phyloP scores from a whole-genome alignment of 2,113 vertebrate species.

The Anser cygnoides region DNA sequence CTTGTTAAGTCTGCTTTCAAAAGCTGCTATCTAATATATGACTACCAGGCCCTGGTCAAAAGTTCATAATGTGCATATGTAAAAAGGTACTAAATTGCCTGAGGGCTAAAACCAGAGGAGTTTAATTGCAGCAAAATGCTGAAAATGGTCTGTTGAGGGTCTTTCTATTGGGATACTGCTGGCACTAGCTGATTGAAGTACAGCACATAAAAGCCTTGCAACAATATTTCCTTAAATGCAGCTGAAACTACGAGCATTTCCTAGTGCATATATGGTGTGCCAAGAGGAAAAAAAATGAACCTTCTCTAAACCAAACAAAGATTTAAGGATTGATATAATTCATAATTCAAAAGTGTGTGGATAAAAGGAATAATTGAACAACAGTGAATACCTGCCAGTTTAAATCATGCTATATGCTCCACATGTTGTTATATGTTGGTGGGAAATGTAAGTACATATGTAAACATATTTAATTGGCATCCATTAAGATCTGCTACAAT shows the following conservation, averaged over 20 bases:
- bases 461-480: conserved; percentile 3
- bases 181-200: conserved; percentile 82
- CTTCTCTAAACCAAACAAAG: conserved; percentile 78
- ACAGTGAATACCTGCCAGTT: conserved; percentile 49
- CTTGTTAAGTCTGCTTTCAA: conserved; percentile 93
- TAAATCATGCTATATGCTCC: conserved; percentile 8
- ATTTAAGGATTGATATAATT: conserved; percentile 70
- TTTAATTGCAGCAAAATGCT: conserved; percentile 99
- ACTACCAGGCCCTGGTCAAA: conserved; percentile 92
- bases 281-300: conserved; percentile 58
- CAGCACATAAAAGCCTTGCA: conserved; percentile 81
- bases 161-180: conserved; percentile 82
- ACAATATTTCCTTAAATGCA: conserved; percentile 84
- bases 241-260: conserved; percentile 73
- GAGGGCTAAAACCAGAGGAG: conserved; percentile 94
- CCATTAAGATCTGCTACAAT: background rate
- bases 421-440: background rate
- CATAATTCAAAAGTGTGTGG: conserved; percentile 64
- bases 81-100: conserved; percentile 98
- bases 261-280: conserved; percentile 67
- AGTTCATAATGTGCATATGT: conserved; percentile 99
- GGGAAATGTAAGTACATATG: background rate
- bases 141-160: conserved; percentile 87
- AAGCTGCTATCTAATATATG: conserved; percentile 88
- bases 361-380: conserved; percentile 60